Conservation (phyloP, 1,140 invertebrate genomes). For the Papilio polyxenes region DNA sequence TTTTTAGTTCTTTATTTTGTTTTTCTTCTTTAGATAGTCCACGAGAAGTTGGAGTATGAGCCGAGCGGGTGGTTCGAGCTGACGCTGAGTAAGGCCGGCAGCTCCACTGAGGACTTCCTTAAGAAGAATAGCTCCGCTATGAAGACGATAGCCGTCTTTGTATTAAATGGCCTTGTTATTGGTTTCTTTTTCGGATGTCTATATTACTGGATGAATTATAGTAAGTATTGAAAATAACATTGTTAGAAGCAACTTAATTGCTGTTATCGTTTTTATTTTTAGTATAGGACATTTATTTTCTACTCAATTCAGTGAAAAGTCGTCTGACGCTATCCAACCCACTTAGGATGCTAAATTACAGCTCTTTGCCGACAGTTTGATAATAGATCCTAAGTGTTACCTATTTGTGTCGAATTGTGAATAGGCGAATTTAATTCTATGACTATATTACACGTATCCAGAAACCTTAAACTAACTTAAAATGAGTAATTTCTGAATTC, state of each 20-base stretch:
- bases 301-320: too few species aligned
- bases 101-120: slow-evolving; percentile 58
- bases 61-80: slow-evolving; percentile 64
- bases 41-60: slow-evolving; percentile 63
- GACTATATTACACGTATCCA: too few species aligned
- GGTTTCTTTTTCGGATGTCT: slow-evolving; percentile 68
- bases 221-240: slow-evolving; percentile 52
- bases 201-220: slow-evolving; percentile 62
- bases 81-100: slow-evolving; percentile 52
- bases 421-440: not conserved
- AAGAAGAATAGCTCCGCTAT: slow-evolving; percentile 57
- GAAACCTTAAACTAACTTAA: not conserved
- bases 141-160: slow-evolving; percentile 54
- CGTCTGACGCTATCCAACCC: too few species aligned
- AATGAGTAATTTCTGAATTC: too few species aligned
- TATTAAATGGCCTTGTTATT: slow-evolving; percentile 61
- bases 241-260: not conserved
- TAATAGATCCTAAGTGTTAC: too few species aligned
- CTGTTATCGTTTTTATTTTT: too few species aligned
- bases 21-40: slow-evolving; percentile 47
- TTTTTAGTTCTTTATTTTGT: not conserved
- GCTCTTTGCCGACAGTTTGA: too few species aligned
- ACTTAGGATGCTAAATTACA: too few species aligned
- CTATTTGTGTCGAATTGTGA: too few species aligned
- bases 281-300: too few species aligned